phyloP scores from a whole-genome alignment of 2,888 invertebrate species.

The Itoplectis maculator region DNA sequence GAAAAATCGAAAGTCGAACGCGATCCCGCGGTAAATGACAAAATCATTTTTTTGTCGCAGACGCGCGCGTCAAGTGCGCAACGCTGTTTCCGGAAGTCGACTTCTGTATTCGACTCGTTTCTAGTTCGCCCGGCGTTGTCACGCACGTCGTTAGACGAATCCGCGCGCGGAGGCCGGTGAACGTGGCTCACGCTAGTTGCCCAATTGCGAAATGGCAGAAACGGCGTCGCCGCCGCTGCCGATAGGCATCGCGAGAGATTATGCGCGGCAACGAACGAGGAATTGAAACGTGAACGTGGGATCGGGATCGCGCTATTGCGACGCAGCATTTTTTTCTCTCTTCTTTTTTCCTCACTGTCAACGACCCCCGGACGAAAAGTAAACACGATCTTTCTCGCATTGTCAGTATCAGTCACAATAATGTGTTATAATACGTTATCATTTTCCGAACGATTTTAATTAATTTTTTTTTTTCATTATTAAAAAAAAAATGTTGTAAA shows the following conservation, averaged over 20 bases:
- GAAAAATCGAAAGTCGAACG: constrained; percentile 32
- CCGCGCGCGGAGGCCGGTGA: constrained; percentile 50
- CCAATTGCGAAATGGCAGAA: constrained; percentile 63
- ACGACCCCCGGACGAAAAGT: constrained; percentile 24
- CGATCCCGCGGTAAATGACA: constrained; percentile 24
- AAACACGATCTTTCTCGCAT: not conserved
- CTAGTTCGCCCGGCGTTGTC: constrained; percentile 58
- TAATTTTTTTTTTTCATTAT: too few relatives aligned
- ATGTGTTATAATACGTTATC: too few relatives aligned
- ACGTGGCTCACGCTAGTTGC: constrained; percentile 48
- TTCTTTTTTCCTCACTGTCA: constrained; percentile 28
- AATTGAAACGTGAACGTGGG: constrained; percentile 65
- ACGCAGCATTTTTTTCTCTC: constrained; percentile 21
- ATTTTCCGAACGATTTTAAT: too few relatives aligned
- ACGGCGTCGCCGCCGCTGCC: constrained; percentile 33
- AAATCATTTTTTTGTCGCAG: not conserved
- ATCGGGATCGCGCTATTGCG: constrained; percentile 39
- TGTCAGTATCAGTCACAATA: too few relatives aligned
- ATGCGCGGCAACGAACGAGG: constrained; percentile 57
- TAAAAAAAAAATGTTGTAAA: too few relatives aligned
- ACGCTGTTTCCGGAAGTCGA: constrained; percentile 60
- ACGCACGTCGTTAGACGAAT: constrained; percentile 63
- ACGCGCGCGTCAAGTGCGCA: constrained; percentile 45
- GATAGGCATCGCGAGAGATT: constrained; percentile 63
- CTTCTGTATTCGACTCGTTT: constrained; percentile 57